Conservation (phyloP, 2,888 invertebrate species). For the Dasypolia templi region DNA sequence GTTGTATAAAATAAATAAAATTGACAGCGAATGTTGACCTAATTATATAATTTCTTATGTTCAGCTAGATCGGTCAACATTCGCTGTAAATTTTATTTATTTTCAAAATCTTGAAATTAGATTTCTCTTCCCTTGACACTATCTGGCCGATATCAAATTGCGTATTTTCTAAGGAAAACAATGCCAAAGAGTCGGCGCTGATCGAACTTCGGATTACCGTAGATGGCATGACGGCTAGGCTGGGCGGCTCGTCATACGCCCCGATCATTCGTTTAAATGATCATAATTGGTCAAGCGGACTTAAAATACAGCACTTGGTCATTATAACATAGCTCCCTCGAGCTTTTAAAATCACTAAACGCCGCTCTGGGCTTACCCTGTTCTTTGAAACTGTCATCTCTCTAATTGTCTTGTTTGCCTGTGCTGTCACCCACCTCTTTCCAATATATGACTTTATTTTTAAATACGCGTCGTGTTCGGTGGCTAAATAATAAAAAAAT, state of each 20-base stretch:
- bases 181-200: slow-evolving; percentile 83
- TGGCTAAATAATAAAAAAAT: slow-evolving; percentile 73
- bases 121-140: slow-evolving; percentile 56
- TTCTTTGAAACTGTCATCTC: slow-evolving; percentile 58
- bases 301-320: slow-evolving; percentile 80
- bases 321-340: slow-evolving; percentile 79
- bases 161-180: slow-evolving; percentile 79
- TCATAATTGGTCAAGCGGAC: slow-evolving; percentile 85
- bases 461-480: slow-evolving; percentile 67
- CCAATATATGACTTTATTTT: slow-evolving; percentile 67
- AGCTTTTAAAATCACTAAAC: slow-evolving; percentile 67
- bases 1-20: too few relatives aligned
- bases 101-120: slow-evolving; percentile 50
- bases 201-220: slow-evolving; percentile 85
- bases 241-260: slow-evolving; percentile 82
- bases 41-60: too few relatives aligned
- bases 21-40: too few relatives aligned
- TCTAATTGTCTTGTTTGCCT: slow-evolving; percentile 64
- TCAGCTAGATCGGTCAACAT: slow-evolving; percentile 2
- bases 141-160: slow-evolving; percentile 76
- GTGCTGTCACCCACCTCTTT: slow-evolving; percentile 63
- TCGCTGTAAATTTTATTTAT: slow-evolving; percentile 56
- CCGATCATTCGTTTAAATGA: slow-evolving; percentile 85
- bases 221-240: slow-evolving; percentile 82
- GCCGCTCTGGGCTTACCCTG: slow-evolving; percentile 49